Base-by-base conservation (phyloP, 2,797 vertebrate genomes). In the Allenopithecus nigroviridis region DNA sequence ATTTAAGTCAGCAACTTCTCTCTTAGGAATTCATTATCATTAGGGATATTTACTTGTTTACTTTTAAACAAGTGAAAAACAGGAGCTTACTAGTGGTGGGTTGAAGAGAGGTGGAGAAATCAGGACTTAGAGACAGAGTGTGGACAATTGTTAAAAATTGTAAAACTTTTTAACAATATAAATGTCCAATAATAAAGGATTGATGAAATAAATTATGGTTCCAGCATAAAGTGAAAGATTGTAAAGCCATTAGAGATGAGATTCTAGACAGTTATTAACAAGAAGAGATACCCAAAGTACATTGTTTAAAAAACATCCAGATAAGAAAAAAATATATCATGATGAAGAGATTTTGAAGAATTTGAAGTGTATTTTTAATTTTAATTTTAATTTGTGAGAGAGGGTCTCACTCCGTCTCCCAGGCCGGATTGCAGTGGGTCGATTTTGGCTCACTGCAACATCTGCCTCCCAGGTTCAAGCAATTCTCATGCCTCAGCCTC, bases 141-240 rank as follows among this genome's bases (percentile, higher is more conserved):
- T 75, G 39, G 21, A 41, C 16, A 48, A 9, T 41, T 86, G 46
- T 21, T 59, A 57, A 78, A 41, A 46, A 26, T 36, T 87, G 4
- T 17, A 93, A 94, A 89, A 83, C 55, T 12, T 43, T 43, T 87
- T 61, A 90, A 81, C 50, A 91, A 72, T 68, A 4, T 16, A 68
- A 92, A 50, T 74, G 4, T 16, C 14, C 72, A 79, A 8, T 75
- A 55, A 50, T 7, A 59, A 43, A n/a, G 10, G 33, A 57, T 5
- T 50, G 30, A 68, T 46, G 30, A 88, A 89, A 33, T 28, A 84
- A 78, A 88, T 76, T 89, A 75, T 80, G 48, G 17, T 74, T 93
- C 59, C 53, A 72, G 50, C 11, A 46, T 79, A 91, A 94, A 91
- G n/a, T 24, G 36, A 96, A 94, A 95, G 79, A 79, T 75, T 84